Base-by-base conservation (phyloP, 2,888 invertebrate species). In the Lasius platythorax region DNA sequence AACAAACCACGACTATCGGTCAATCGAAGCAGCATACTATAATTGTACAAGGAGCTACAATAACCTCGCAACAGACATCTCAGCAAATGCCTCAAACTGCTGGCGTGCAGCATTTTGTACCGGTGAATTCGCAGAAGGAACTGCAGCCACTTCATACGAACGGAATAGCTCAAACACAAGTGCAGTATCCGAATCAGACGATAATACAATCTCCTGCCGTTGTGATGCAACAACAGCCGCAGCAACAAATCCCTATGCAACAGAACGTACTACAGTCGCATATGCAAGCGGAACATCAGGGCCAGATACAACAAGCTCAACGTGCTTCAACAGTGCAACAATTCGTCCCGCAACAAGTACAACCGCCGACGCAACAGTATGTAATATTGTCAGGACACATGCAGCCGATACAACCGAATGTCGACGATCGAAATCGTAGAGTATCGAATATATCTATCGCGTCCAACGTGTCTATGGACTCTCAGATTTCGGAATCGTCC, bases 351-450 rank as follows among this genome's bases (percentile, higher is more conserved):
- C 89, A 91, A 37, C 90, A 91, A 89, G 72, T 90, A 83, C 78
- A 90, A 76, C 83, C 83, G 88, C 93, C 89, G 72, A 90, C 89
- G 70, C 89, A 90, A 43, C 92, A 91, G 15, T 92, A 93, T 58
- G 89, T 91, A 1, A 91, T 92, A 40, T 84, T 92, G n/a, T 91
- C 92, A 15, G 92, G 92, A 0, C 90, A 88, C 2, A 87, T 93
- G 37, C 86, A 89, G 61, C 90, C 91, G 28, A 70, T 94, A 40
- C 93, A 93, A 56, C 90, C 93, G 53, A 90, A 84, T 61, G 78
- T 88, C 0, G 95, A 95, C n/a, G 94, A 95, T 30, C 91, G 94
- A 50, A 94, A 93, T 83, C 93, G 95, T 37, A 92, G 94, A n/a
- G 91, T 93, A 28, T 94, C 95, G 0, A 94, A 93, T 83, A 93